Conservation (phyloP, 2,888 invertebrate genomes). For the Dioctria linearis region DNA sequence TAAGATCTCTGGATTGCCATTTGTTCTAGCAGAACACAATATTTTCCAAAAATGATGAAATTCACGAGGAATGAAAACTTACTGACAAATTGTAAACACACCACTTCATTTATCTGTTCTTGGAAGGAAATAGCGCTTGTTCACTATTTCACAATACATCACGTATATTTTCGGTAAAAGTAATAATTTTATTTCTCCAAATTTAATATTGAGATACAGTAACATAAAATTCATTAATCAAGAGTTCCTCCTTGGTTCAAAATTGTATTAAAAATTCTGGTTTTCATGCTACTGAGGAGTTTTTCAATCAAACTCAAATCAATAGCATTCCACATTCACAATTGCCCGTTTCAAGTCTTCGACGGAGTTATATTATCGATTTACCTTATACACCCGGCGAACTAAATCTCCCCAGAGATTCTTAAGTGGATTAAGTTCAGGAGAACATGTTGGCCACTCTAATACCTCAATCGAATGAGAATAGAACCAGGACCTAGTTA, state of each 20-base stretch:
- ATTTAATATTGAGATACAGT: not conserved
- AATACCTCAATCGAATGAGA: not conserved
- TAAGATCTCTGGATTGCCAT: too few relatives aligned
- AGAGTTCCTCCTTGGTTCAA: not conserved
- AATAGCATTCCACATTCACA: slow-evolving; percentile 4
- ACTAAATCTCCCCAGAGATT: not conserved
- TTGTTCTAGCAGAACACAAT: too few relatives aligned
- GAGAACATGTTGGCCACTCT: too few relatives aligned
- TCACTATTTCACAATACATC: too few relatives aligned
- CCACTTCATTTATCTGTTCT: too few relatives aligned
- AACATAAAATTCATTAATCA: slow-evolving; percentile 2
- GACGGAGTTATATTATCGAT: not conserved
- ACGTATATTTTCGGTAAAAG: too few relatives aligned
- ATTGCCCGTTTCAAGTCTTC: not conserved
- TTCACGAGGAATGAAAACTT: too few relatives aligned
- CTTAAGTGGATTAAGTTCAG: too few relatives aligned
- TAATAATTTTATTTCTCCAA: too few relatives aligned
- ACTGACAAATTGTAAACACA: too few relatives aligned
- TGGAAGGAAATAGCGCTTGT: too few relatives aligned
- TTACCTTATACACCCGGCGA: not conserved
- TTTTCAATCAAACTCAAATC: not conserved
- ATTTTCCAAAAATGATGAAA: too few relatives aligned
- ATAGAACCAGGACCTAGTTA: not conserved
- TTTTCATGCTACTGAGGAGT: not conserved
- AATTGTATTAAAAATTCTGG: slow-evolving; percentile 8